Evolutionary conservation across 2,113 vertebrate genomes (phyloP).

Genomic region (Salvator merianae): DNA sequence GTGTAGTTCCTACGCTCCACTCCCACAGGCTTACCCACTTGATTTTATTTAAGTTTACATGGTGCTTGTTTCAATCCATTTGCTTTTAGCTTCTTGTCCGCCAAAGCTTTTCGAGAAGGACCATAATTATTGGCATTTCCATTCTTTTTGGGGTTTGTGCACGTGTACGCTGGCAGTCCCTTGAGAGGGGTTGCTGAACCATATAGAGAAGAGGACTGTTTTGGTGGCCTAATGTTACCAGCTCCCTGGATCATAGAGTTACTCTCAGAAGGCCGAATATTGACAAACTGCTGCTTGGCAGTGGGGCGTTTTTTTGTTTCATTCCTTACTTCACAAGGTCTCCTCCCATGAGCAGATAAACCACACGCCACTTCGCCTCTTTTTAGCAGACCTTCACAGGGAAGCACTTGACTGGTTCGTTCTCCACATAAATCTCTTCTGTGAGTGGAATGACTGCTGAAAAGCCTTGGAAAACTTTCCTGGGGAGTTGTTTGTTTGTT

Average conservation of each 20-base stretch:
- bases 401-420: not conserved
- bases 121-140: conserved; percentile 31
- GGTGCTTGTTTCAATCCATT: conserved; percentile 51
- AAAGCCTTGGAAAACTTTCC: conserved; percentile 42
- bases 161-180: conserved; percentile 1
- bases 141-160: conserved; percentile 66
- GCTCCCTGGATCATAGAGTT: conserved; percentile 52
- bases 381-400: not conserved
- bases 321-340: not conserved
- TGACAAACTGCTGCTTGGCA: conserved; percentile 36
- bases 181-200: conserved; percentile 41
- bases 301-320: conserved; percentile 58
- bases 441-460: conserved; percentile 29
- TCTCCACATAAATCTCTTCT: conserved; percentile 29
- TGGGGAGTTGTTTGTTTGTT: conserved; percentile 34
- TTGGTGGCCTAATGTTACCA: conserved; percentile 61
- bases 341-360: conserved; percentile 38
- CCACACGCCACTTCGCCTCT: not conserved
- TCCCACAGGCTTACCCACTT: not conserved
- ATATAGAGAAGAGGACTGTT: not conserved
- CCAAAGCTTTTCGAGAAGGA: conserved; percentile 49
- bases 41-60: conserved; percentile 43
- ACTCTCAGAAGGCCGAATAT: not conserved
- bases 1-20: not conserved
- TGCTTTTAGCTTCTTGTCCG: conserved; percentile 59